Percentiles rank a stretch among this genome's conserved stretches.
These are phyloP conservation scores for Plectrocnemia conspersa DNA, from an alignment of 1,140 invertebrate species.

Conservation along the genomic window DNA sequence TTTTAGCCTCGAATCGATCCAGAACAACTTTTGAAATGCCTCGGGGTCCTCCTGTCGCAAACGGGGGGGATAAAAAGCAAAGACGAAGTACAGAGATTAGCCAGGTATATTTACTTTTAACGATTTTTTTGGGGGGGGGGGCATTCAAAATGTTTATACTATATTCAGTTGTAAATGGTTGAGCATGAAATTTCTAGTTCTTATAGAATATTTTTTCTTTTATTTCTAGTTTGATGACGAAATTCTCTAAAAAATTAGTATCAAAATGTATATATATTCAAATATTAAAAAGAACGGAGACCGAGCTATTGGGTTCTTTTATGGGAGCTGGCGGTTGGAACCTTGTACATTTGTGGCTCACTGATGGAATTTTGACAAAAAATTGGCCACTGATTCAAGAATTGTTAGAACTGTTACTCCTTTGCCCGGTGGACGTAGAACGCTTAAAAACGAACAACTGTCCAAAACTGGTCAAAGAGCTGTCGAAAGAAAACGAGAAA, in stretches of 20 bases:
- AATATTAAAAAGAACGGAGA: constrained; percentile 84
- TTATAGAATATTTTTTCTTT: constrained; percentile 30
- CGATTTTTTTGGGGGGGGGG: too few relatives aligned
- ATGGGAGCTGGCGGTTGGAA: constrained; percentile 88
- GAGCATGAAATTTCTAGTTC: constrained; percentile 17
- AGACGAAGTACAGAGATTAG: constrained; percentile 77
- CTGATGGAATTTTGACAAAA: constrained; percentile 73
- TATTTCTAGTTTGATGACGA: constrained; percentile 84
- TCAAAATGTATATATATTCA: constrained; percentile 94
- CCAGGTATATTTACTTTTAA: constrained; percentile 52
- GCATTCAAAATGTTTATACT: too few relatives aligned
- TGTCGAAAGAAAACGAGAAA: constrained; percentile 76
- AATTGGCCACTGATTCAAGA: constrained; percentile 84
- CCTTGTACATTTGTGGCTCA: constrained; percentile 81
- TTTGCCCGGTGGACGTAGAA: constrained; percentile 84
- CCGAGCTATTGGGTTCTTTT: constrained; percentile 78
- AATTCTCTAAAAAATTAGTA: constrained; percentile 92
- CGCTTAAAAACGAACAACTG: constrained; percentile 85
- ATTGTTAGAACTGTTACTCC: constrained; percentile 73
- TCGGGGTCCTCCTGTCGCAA: constrained; percentile 74
- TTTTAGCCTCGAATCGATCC: constrained; percentile 89
- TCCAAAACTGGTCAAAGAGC: constrained; percentile 83
- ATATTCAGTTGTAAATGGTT: background rate
- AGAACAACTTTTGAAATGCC: constrained; percentile 76
- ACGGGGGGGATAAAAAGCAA: constrained; percentile 82